Evolutionary conservation across 1,140 invertebrate genomes (phyloP), one percentile per base, ranked within the genome.

Genomic region (Gryllus bimaculatus): DNA sequence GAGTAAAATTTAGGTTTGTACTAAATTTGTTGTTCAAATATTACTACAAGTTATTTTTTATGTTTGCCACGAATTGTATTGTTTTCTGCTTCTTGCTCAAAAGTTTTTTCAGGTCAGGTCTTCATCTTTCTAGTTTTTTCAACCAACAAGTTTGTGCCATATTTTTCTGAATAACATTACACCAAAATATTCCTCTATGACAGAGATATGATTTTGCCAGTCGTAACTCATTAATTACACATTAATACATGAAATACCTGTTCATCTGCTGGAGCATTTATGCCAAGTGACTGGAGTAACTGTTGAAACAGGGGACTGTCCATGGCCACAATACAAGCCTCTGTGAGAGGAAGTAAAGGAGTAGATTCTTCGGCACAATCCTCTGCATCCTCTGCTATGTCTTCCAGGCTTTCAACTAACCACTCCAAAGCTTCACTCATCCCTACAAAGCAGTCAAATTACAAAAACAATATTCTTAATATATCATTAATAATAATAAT

Each of bases 341-440:
- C 78, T 21, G 15, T 75, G 12, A 79, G 73, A 12, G 78, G 78
- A 15, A 79, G 20, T 8, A 79, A 15, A 49, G 78, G 78, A n/a
- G 48, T 49, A 10, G 8, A 12, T 39, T 79, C 78, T 48, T 75
- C 73, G 4, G 76, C 5, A 8, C 48, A 8, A 8, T 39, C 78
- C 8, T 75, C 78, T 48, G 47, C 15, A 6, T 75, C 78, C 26
- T 48, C 54, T 7, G 73, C 78, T 15, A 75, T 66, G 8, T 79
- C 78, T 20, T 75, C 47, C 73, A 79, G 13, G 8, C 73, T 48
- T 75, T 73, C 73, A 8, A 47, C 47, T 13, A 79, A 18, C 78
- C 78, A 79, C 10, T 8, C 8, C 15, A 75, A 12, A 47, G 78
- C 78, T 20, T 75, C 78, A 20, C 39, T 18, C 78, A 79, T 79